These are phyloP conservation scores for Phacellophora camtschatica DNA, from an alignment of 30 jellyfish, hydroid and myxozoan species.

Conservation along the genomic window DNA sequence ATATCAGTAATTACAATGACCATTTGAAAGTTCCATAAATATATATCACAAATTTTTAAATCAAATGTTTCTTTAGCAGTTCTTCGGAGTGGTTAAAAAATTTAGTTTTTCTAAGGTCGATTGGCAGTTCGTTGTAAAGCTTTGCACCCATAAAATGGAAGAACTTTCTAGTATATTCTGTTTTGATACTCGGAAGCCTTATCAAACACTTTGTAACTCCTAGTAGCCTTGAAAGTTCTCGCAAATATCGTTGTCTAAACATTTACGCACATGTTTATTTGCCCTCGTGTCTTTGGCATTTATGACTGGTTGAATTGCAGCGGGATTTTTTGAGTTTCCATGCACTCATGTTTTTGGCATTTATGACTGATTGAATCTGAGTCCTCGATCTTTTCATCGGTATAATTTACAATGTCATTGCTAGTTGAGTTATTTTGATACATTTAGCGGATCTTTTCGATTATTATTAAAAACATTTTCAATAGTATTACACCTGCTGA, in stretches of 20 bases:
- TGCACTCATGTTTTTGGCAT: neutral
- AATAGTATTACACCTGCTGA: no score
- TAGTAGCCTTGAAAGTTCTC: neutral
- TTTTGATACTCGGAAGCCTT: constrained; percentile 41
- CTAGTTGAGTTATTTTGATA: no score
- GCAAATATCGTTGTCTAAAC: no score
- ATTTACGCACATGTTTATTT: neutral
- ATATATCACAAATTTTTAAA: no score
- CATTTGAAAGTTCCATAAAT: neutral
- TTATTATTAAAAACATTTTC: no score
- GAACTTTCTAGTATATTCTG: constrained; percentile 28
- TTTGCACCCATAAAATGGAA: constrained; percentile 43
- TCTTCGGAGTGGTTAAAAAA: neutral
- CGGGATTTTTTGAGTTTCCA: neutral
- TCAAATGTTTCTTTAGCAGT: neutral
- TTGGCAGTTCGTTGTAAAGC: constrained; percentile 36
- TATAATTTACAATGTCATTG: no score
- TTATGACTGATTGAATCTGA: neutral
- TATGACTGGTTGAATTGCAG: neutral
- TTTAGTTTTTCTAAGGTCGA: constrained; percentile 22
- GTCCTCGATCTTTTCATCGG: no score
- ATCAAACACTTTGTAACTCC: constrained; percentile 1
- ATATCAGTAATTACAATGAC: neutral
- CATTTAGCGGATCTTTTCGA: no score
- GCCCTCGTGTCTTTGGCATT: neutral